phyloP scores from a whole-genome alignment of 2,113 vertebrate genomes.

The Phyllostomus discolor region DNA sequence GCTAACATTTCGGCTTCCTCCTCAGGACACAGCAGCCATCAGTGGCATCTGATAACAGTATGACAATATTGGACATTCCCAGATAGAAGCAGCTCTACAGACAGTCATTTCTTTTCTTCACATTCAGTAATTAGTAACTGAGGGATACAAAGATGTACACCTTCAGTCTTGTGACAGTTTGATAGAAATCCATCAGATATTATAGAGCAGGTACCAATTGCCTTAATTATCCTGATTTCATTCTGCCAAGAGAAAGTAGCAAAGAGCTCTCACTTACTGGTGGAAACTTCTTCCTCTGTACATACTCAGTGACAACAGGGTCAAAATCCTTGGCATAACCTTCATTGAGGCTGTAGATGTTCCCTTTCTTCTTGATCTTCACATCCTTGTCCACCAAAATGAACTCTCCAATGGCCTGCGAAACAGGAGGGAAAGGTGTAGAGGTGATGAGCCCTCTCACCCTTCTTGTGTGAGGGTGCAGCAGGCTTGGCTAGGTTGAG shows the following conservation, averaged over 20 bases:
- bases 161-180: background rate
- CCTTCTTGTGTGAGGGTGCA: fast-evolving
- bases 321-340: constrained; percentile 96
- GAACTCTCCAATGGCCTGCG: constrained; percentile 95
- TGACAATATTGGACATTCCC: background rate
- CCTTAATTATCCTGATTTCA: background rate
- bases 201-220: fast-evolving
- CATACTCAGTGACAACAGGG: constrained; percentile 89
- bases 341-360: constrained; percentile 97
- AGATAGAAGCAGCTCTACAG: background rate
- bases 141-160: background rate
- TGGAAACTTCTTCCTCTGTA: constrained; percentile 96
- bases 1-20: background rate
- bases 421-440: background rate
- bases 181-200: background rate
- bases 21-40: background rate
- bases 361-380: constrained; percentile 96
- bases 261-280: constrained; percentile 78
- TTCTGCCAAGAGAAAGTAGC: background rate
- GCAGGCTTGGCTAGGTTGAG: fast-evolving
- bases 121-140: background rate
- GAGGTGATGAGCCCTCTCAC: fast-evolving
- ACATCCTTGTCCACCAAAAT: constrained; percentile 94
- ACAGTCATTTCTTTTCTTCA: background rate
- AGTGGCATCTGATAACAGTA: background rate